Conservation (phyloP, 1,140 invertebrate species). For the Caenorhabditis brenneri region DNA sequence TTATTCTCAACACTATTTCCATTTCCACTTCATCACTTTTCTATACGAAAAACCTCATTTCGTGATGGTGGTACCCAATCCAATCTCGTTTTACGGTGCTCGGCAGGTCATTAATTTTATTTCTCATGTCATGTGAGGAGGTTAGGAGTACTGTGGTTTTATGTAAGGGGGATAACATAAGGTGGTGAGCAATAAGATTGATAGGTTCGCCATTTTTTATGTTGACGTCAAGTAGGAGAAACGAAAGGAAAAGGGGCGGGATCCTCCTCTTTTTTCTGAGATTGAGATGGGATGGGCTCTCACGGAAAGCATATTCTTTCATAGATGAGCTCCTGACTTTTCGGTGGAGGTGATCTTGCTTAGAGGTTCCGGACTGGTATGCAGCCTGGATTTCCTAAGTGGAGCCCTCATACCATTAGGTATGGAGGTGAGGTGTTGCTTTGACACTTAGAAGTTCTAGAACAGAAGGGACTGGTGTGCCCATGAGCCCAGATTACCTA, state of each 20-base stretch:
- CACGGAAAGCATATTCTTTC: neutral
- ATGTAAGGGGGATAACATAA: neutral
- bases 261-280: neutral
- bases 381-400: no score
- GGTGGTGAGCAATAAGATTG: no score
- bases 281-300: neutral
- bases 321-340: neutral
- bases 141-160: neutral
- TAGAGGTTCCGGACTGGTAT: no score
- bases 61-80: neutral
- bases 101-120: neutral
- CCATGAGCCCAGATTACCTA: no score
- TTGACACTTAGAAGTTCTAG: no score
- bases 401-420: no score
- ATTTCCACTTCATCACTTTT: neutral
- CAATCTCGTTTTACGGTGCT: neutral
- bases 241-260: neutral
- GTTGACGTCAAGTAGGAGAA: neutral
- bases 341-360: neutral
- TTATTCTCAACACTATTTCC: neutral
- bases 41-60: no score
- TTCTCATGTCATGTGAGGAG: neutral
- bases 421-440: no score
- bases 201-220: neutral
- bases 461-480: no score